phyloP scores from a whole-genome alignment of 2,797 vertebrate genomes.

The Pachyuromys duprasi region DNA sequence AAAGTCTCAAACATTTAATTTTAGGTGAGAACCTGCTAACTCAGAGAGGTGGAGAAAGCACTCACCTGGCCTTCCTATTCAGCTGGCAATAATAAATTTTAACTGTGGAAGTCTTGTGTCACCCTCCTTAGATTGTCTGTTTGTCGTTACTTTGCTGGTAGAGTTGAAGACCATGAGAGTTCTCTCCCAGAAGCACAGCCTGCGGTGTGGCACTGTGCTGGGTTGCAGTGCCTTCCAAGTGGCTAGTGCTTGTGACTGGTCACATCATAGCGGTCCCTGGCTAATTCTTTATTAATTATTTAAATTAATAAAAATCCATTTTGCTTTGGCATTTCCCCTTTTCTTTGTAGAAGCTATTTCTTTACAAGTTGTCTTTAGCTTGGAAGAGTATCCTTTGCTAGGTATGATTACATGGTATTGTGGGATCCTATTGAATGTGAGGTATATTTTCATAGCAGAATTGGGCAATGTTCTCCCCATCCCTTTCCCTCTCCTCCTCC shows the following conservation, averaged over 20 bases:
- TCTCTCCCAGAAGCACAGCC: accelerated
- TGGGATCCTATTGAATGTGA: slow-evolving; percentile 72
- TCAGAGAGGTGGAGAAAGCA: too few relatives aligned
- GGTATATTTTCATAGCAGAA: slow-evolving; percentile 82
- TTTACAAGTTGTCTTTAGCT: slow-evolving; percentile 39
- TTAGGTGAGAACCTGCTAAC: too few relatives aligned
- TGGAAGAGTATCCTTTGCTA: slow-evolving; percentile 58
- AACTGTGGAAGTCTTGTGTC: neutral
- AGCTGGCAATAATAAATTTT: neutral
- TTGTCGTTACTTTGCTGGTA: neutral
- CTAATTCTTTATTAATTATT: neutral
- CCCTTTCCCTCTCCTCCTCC: neutral
- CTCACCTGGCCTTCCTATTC: too few relatives aligned
- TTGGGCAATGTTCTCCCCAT: slow-evolving; percentile 65
- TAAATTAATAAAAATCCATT: neutral
- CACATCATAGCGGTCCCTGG: neutral
- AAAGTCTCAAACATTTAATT: too few relatives aligned
- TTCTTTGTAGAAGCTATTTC: neutral
- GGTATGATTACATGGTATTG: slow-evolving; percentile 59
- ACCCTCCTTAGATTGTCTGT: neutral
- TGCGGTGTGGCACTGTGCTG: neutral
- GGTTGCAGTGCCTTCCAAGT: accelerated
- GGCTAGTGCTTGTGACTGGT: neutral
- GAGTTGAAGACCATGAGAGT: neutral
- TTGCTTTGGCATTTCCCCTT: neutral